Percentiles rank a stretch among this genome's conserved stretches.
Evolutionary conservation across 2,888 invertebrate species (phyloP).

Genomic region (Drosophila stalkeri): DNA sequence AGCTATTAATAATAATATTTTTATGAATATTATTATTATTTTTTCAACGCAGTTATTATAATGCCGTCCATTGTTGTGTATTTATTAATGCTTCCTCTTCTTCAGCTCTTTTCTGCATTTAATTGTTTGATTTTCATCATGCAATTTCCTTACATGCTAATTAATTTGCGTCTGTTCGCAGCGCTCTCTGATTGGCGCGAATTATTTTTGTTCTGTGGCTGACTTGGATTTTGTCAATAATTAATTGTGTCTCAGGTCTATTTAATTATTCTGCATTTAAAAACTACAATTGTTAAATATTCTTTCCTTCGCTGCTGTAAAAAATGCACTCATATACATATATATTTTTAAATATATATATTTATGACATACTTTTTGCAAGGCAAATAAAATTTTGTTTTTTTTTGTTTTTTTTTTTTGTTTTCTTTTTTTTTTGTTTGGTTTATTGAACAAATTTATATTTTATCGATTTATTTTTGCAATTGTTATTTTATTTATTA

Average conservation of each 20-base stretch:
- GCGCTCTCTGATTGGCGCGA: neutral
- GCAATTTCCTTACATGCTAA: slow-evolving; percentile 74
- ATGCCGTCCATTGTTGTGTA: slow-evolving; percentile 62
- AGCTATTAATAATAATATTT: slow-evolving; percentile 77
- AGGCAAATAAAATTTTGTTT: slow-evolving; percentile 48
- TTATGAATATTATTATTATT: slow-evolving; percentile 33
- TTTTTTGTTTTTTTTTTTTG: slow-evolving; percentile 16
- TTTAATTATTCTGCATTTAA: slow-evolving; percentile 4
- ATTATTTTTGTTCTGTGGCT: slow-evolving; percentile 30
- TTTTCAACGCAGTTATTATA: slow-evolving; percentile 65
- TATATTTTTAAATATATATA: neutral
- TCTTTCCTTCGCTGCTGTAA: slow-evolving; percentile 33
- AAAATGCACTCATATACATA: slow-evolving; percentile 14
- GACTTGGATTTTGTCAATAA: slow-evolving; percentile 48
- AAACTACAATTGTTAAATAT: slow-evolving; percentile 8
- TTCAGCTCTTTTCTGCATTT: slow-evolving; percentile 3
- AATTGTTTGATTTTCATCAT: slow-evolving; percentile 73
- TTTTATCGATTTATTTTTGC: slow-evolving; percentile 41
- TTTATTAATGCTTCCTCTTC: slow-evolving; percentile 38
- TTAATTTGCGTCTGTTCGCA: slow-evolving; percentile 59
- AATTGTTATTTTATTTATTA: slow-evolving; percentile 34
- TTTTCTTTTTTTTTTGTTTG: slow-evolving; percentile 16
- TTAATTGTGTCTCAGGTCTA: slow-evolving; percentile 20
- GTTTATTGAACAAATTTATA: slow-evolving; percentile 56
- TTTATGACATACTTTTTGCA: slow-evolving; percentile 26